Conservation (phyloP, 2,113 vertebrate genomes). For the Sciurus niger region DNA sequence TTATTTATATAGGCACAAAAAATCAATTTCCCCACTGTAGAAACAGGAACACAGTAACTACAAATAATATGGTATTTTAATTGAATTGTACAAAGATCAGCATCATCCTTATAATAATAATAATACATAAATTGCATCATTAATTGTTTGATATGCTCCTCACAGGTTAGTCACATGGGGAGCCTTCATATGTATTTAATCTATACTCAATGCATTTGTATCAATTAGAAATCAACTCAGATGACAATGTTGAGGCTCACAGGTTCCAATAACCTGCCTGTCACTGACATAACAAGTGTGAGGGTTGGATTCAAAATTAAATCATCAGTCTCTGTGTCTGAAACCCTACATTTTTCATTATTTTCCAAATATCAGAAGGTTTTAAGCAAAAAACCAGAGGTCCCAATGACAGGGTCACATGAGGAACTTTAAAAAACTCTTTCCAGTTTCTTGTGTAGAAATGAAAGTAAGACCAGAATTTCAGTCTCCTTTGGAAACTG, state of each 20-base stretch:
- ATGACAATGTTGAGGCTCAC: neutral
- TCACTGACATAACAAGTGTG: too few species aligned
- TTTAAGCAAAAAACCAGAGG: neutral
- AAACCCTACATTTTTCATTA: too few species aligned
- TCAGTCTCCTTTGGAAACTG: neutral
- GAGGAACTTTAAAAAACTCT: neutral
- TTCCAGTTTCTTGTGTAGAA: neutral
- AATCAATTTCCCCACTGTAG: neutral
- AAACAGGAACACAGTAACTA: neutral
- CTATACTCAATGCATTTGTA: neutral
- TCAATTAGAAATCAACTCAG: neutral
- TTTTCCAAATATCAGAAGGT: neutral
- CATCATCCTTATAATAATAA: neutral
- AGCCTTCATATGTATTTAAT: neutral
- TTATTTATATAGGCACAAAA: neutral
- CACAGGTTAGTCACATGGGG: neutral
- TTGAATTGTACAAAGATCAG: neutral
- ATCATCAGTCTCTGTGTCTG: neutral
- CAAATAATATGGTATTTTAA: neutral
- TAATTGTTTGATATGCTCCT: neutral
- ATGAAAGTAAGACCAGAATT: neutral
- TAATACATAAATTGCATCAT: neutral
- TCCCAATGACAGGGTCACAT: neutral
- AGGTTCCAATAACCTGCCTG: neutral
- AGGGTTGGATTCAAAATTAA: neutral